Percentiles rank a stretch among this genome's conserved stretches.
Conservation (phyloP, 2,113 vertebrate species). For the Petrocephalus microphthalmus region DNA sequence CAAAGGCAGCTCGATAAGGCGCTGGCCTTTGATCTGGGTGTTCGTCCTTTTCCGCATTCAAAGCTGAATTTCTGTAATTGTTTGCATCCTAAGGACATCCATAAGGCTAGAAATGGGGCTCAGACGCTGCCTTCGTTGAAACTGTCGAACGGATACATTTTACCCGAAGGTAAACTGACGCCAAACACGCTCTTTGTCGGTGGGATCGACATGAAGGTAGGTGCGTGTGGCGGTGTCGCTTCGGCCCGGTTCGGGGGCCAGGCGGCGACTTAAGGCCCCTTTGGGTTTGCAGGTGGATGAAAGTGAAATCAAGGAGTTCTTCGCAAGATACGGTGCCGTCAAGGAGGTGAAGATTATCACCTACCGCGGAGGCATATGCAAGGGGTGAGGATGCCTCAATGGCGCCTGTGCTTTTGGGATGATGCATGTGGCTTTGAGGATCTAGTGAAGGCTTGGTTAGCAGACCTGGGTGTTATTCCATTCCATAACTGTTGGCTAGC, state of each 20-base stretch:
- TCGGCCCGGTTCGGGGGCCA: background rate
- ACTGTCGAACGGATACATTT: slow-evolving; percentile 79
- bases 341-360: slow-evolving; percentile 95
- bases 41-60: background rate
- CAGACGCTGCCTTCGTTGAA: slow-evolving; percentile 49
- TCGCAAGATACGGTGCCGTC: slow-evolving; percentile 74
- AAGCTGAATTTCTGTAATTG: background rate
- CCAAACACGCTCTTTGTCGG: slow-evolving; percentile 94
- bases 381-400: slow-evolving; percentile 64
- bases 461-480: too few species aligned
- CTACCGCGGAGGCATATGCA: slow-evolving; percentile 83
- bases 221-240: background rate
- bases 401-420: too few species aligned
- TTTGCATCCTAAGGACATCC: slow-evolving; percentile 33
- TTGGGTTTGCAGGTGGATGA: slow-evolving; percentile 73
- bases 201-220: slow-evolving; percentile 87
- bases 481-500: too few species aligned
- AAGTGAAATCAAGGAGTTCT: slow-evolving; percentile 79
- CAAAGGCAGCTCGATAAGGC: too few species aligned
- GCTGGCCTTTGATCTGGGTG: background rate
- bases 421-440: background rate
- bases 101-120: slow-evolving; percentile 46
- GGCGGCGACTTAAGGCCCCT: background rate
- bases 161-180: slow-evolving; percentile 86
- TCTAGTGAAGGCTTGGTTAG: background rate